Evolutionary conservation across 2,797 vertebrate genomes (phyloP).

Genomic region (Labeo calbasu): DNA sequence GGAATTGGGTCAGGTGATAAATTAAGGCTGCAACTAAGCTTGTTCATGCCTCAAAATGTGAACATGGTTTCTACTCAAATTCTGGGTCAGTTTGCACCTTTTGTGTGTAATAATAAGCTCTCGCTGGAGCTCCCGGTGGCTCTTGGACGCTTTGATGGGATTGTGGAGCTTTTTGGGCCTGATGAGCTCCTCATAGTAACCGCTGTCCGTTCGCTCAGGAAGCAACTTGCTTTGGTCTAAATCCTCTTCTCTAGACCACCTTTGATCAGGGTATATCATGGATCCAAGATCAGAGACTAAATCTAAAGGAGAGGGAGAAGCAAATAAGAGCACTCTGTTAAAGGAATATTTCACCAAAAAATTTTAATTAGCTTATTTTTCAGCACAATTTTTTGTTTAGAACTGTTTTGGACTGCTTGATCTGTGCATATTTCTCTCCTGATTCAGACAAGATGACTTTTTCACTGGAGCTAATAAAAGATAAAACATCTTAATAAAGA

Average conservation of each 20-base stretch:
- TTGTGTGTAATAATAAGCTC: slow-evolving; percentile 88
- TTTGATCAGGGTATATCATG: slow-evolving; percentile 74
- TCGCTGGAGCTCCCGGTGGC: slow-evolving; percentile 86
- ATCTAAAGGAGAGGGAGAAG: neutral
- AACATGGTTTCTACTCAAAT: slow-evolving; percentile 20
- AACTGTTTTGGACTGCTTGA: neutral
- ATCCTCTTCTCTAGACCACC: slow-evolving; percentile 54
- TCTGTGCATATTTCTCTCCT: neutral
- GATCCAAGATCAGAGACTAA: slow-evolving; percentile 66
- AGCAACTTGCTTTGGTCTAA: slow-evolving; percentile 51
- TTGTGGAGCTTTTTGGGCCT: slow-evolving; percentile 86
- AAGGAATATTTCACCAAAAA: neutral
- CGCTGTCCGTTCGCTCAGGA: slow-evolving; percentile 73
- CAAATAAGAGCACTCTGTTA: slow-evolving; percentile 2
- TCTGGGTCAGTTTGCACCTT: slow-evolving; percentile 68
- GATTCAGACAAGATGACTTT: neutral
- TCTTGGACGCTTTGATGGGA: slow-evolving; percentile 85
- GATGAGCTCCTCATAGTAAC: slow-evolving; percentile 85
- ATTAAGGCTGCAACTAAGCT: slow-evolving; percentile 19
- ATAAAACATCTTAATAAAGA: neutral
- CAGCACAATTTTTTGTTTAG: too few species aligned
- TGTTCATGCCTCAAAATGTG: slow-evolving; percentile 18
- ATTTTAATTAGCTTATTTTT: too few species aligned
- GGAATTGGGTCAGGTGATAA: slow-evolving; percentile 25
- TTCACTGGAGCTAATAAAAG: neutral